Evolutionary conservation across 92 coral and sea anemone genomes (phyloP).

Genomic region (Porites rus): DNA sequence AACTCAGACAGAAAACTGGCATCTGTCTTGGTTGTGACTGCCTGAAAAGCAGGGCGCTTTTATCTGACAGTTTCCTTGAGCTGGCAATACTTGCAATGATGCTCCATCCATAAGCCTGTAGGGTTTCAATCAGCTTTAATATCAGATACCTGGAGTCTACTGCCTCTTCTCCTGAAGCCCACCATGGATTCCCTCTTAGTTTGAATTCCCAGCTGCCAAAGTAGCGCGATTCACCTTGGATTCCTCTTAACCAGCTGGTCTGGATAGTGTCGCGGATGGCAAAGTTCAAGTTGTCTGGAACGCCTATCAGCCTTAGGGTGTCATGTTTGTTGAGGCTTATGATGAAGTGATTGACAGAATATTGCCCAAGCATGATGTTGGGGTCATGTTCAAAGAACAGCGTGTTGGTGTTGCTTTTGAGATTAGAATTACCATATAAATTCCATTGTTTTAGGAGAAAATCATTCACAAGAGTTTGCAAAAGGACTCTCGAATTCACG

Average conservation of each 20-base stretch:
- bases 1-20: constrained; percentile 53
- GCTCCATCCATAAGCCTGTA: constrained; percentile 65
- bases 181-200: constrained; percentile 67
- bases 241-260: constrained; percentile 56
- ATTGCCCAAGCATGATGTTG: constrained; percentile 28
- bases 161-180: constrained; percentile 54
- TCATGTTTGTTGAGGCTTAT: constrained; percentile 63
- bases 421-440: constrained; percentile 11
- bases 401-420: constrained; percentile 49
- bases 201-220: constrained; percentile 66
- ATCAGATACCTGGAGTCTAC: constrained; percentile 61
- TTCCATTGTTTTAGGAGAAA: constrained; percentile 56
- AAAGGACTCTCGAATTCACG: constrained; percentile 42
- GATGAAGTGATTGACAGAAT: constrained; percentile 27
- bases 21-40: constrained; percentile 31
- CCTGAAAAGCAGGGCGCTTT: constrained; percentile 48
- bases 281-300: constrained; percentile 42
- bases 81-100: constrained; percentile 49
- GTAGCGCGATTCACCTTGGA: constrained; percentile 57
- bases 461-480: constrained; percentile 52
- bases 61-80: constrained; percentile 44
- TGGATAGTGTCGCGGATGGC: constrained; percentile 55
- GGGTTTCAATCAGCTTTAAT: constrained; percentile 38
- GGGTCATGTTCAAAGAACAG: constrained; percentile 63
- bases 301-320: constrained; percentile 58